A percentile compares a stretch with the other conserved stretches of the same genome.
Evolutionary conservation across 1,140 invertebrate genomes (phyloP).

Genomic region (Condylostylus longicornis): DNA sequence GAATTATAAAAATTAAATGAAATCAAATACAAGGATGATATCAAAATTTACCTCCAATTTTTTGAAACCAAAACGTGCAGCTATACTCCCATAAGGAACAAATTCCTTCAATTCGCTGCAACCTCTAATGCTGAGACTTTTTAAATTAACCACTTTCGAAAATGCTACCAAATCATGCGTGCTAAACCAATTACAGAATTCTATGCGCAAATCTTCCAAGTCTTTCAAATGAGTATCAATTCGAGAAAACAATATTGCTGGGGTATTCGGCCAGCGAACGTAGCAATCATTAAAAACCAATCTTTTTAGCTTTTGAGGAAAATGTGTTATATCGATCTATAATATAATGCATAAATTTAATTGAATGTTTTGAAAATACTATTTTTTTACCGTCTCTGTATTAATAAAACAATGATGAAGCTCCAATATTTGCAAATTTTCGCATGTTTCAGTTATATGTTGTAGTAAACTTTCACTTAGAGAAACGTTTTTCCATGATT

Average conservation of each 20-base stretch:
- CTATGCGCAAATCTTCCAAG: slow-evolving; percentile 46
- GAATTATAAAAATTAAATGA: slow-evolving; percentile 1
- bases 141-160: slow-evolving; percentile 47
- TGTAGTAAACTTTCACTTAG: slow-evolving; percentile 17
- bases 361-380: neutral
- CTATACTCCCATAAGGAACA: slow-evolving; percentile 56
- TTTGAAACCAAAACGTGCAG: slow-evolving; percentile 54
- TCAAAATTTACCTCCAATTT: slow-evolving; percentile 38
- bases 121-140: slow-evolving; percentile 41
- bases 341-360: neutral
- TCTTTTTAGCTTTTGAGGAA: slow-evolving; percentile 38
- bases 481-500: slow-evolving; percentile 23
- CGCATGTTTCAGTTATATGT: slow-evolving; percentile 19
- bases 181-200: slow-evolving; percentile 52
- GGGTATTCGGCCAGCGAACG: slow-evolving; percentile 32
- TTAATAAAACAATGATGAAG: slow-evolving; percentile 37
- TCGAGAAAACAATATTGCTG: slow-evolving; percentile 38
- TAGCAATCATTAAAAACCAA: slow-evolving; percentile 41
- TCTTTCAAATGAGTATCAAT: slow-evolving; percentile 40
- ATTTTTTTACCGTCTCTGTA: slow-evolving; percentile 30
- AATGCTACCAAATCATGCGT: slow-evolving; percentile 50
- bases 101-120: slow-evolving; percentile 50
- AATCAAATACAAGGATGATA: slow-evolving; percentile 1
- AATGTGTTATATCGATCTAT: slow-evolving; percentile 37
- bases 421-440: slow-evolving; percentile 33